Evolutionary conservation across 2,797 vertebrate genomes (phyloP).

Genomic region (Peromyscus aztecus): DNA sequence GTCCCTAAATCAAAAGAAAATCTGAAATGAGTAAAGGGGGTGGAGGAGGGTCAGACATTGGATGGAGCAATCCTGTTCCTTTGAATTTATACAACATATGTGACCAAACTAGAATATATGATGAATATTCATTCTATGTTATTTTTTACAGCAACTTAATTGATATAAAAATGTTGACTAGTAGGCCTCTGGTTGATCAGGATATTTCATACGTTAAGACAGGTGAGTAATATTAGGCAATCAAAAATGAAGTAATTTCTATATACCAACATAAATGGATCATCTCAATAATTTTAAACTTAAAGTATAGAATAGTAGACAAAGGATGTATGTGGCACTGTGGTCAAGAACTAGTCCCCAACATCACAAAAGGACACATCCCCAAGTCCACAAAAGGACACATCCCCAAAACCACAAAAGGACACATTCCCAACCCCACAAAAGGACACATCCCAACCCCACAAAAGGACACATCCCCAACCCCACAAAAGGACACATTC

Average conservation of each 20-base stretch:
- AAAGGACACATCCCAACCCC: neutral
- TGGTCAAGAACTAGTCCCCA: neutral
- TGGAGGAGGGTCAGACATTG: neutral
- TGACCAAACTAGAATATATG: neutral
- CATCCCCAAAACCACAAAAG: neutral
- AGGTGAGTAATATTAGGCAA: neutral
- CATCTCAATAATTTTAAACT: neutral
- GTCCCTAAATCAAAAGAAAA: neutral
- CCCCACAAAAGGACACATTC: neutral
- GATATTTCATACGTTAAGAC: constrained; percentile 4
- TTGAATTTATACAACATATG: constrained; percentile 27
- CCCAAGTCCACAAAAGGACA: neutral
- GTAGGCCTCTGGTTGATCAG: neutral
- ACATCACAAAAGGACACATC: neutral
- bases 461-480: neutral
- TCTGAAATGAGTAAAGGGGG: neutral
- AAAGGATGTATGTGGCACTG: neutral
- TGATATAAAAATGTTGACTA: neutral
- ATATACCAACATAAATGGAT: neutral
- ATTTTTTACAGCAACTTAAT: neutral
- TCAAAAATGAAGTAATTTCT: neutral
- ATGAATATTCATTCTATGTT: neutral
- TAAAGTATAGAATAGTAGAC: neutral
- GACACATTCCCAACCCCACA: neutral
- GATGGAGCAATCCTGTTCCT: constrained; percentile 41